Evolutionary conservation across 2,113 vertebrate species (phyloP).

Genomic region (Pluvialis apricaria): DNA sequence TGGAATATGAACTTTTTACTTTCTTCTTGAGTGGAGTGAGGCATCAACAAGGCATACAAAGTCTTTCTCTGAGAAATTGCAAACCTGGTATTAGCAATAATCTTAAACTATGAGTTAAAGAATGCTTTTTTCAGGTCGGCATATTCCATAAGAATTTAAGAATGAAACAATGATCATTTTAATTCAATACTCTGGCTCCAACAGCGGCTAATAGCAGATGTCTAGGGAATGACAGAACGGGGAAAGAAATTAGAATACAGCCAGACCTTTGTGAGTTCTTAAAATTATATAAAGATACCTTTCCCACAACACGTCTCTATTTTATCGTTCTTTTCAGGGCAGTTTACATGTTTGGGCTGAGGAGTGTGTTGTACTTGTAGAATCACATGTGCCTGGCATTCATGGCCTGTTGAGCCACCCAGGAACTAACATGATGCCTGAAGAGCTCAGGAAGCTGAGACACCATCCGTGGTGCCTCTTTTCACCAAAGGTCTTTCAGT

Average conservation of each 20-base stretch:
- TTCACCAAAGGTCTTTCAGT: background rate
- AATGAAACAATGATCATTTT: background rate
- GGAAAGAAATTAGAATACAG: background rate
- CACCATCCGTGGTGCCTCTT: background rate
- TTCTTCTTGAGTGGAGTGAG: background rate
- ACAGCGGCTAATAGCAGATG: background rate
- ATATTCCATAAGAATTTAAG: background rate
- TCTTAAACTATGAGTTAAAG: background rate
- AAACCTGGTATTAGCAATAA: background rate
- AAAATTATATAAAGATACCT: background rate
- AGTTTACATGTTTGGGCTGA: background rate
- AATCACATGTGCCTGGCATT: background rate
- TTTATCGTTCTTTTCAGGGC: background rate
- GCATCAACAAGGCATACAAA: background rate
- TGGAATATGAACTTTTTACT: background rate
- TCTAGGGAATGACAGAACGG: background rate
- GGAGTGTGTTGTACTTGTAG: background rate
- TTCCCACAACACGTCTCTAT: background rate
- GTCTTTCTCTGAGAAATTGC: background rate
- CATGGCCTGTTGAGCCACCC: background rate
- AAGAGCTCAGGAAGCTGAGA: background rate
- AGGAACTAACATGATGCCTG: background rate
- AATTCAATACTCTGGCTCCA: background rate
- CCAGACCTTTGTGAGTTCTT: background rate
- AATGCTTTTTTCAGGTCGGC: background rate